phyloP scores from a whole-genome alignment of 2,113 vertebrate species.

The Zosterops hypoxanthus region DNA sequence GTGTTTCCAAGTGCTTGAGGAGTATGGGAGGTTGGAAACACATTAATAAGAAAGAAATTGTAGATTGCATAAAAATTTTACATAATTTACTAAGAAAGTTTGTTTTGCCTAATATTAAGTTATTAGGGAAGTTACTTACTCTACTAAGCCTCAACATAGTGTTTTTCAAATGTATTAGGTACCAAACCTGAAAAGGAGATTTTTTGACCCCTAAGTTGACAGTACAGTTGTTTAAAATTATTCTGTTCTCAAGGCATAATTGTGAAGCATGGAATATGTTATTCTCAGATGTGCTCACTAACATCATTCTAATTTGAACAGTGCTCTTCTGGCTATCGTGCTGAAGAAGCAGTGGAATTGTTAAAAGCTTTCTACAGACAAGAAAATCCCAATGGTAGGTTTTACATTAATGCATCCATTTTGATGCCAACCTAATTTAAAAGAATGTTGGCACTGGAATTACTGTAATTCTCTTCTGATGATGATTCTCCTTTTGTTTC shows the following conservation, averaged over 20 bases:
- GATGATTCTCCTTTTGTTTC: background rate
- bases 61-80: background rate
- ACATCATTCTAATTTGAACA: constrained; percentile 60
- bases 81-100: background rate
- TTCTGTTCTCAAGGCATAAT: background rate
- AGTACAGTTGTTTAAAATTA: background rate
- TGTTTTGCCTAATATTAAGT: background rate
- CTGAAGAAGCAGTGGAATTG: constrained; percentile 91
- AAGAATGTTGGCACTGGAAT: background rate
- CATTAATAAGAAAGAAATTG: background rate
- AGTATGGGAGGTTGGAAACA: background rate
- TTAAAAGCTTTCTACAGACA: constrained; percentile 95
- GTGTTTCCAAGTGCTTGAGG: background rate
- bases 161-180: background rate
- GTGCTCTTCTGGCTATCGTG: constrained; percentile 88
- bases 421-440: background rate
- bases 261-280: background rate
- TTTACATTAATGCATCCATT: background rate
- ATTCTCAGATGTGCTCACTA: background rate
- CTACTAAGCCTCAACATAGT: background rate
- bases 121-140: background rate
- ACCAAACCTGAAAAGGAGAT: background rate
- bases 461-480: constrained; percentile 14
- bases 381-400: constrained; percentile 94
- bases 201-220: background rate